These are phyloP conservation scores for Coracias cyanogaster DNA, from an alignment of 2,797 vertebrate species.

Conservation along the genomic window DNA sequence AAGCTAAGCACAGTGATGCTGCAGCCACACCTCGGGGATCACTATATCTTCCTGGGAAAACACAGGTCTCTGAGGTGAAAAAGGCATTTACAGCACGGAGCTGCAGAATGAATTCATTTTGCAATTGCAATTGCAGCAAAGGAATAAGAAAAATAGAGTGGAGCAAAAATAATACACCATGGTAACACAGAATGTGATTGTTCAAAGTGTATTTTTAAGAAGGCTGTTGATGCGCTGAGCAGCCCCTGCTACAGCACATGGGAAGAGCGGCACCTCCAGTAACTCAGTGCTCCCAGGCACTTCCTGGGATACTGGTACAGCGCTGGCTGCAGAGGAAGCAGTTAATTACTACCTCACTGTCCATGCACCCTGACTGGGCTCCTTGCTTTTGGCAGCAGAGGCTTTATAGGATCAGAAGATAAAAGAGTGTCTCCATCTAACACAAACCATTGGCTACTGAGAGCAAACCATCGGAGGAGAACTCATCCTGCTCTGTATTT, in stretches of 20 bases:
- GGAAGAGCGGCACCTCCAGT: neutral
- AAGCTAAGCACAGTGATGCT: neutral
- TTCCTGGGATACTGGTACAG: neutral
- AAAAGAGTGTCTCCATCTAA: neutral
- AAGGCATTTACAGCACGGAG: neutral
- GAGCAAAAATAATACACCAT: neutral
- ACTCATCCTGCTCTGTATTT: neutral
- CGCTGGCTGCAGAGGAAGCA: neutral
- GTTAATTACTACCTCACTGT: neutral
- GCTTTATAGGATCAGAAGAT: neutral
- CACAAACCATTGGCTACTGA: neutral
- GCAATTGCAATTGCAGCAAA: no score
- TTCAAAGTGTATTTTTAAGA: neutral
- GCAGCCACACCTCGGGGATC: slow-evolving; percentile 3
- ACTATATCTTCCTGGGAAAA: neutral
- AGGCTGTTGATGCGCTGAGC: neutral
- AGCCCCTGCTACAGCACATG: neutral
- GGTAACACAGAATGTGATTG: neutral
- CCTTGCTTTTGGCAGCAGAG: neutral
- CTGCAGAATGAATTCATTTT: no score
- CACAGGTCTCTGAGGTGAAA: neutral
- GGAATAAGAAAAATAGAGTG: neutral
- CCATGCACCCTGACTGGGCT: neutral
- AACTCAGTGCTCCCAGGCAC: neutral
- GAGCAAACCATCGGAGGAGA: neutral